phyloP scores from a whole-genome alignment of 2,113 vertebrate genomes.

The Alexandromys fortis region DNA sequence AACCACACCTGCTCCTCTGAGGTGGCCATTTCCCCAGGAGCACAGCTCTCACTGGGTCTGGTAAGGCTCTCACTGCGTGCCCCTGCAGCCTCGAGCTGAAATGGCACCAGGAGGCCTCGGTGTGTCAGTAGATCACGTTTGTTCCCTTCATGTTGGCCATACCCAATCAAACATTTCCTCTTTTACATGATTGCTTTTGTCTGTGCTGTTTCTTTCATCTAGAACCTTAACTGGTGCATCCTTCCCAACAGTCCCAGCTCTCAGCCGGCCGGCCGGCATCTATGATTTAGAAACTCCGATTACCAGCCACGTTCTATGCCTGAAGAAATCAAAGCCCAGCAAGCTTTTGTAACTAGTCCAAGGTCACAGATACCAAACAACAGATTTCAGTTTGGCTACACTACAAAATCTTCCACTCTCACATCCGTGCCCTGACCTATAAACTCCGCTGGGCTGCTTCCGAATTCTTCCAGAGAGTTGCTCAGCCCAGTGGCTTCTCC shows the following conservation, averaged over 20 bases:
- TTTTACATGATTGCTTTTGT: background rate
- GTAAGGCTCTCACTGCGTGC: no score
- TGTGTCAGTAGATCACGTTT: rapidly evolving
- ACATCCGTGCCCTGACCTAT: background rate
- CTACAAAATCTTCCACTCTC: background rate
- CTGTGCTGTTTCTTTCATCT: background rate
- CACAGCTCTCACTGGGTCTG: background rate
- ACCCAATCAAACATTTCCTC: no score
- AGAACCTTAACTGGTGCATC: background rate
- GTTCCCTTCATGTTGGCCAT: background rate
- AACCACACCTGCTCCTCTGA: rapidly evolving
- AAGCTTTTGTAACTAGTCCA: background rate
- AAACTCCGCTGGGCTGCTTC: background rate
- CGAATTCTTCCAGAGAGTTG: background rate
- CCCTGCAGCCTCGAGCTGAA: background rate
- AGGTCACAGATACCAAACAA: background rate
- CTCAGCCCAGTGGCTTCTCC: background rate
- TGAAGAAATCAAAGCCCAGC: background rate
- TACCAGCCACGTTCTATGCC: background rate
- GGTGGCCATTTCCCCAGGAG: background rate
- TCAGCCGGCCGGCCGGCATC: rapidly evolving
- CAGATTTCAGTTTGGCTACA: background rate
- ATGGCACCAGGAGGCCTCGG: background rate
- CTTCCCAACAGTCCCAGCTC: background rate
- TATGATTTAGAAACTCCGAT: no score